phyloP scores from a whole-genome alignment of 1,140 invertebrate genomes.

The Latrodectus geometricus region DNA sequence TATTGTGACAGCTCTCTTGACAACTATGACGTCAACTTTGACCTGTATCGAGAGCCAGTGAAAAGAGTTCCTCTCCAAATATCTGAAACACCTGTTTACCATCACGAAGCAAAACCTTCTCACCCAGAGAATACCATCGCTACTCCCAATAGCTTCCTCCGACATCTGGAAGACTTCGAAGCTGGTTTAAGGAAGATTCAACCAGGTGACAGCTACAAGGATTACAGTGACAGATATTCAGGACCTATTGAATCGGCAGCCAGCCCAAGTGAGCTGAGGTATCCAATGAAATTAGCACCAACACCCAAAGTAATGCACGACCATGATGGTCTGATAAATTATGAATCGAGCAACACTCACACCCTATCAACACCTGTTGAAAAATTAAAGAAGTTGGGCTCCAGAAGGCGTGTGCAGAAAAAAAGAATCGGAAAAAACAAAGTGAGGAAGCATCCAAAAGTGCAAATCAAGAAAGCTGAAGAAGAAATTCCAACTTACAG shows the following conservation, averaged over 20 bases:
- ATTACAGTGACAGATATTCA: neutral
- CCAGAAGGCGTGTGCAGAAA: neutral
- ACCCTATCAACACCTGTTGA: neutral
- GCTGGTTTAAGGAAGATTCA: neutral
- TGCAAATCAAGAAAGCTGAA: neutral
- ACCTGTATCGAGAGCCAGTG: slow-evolving; percentile 66
- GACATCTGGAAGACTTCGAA: slow-evolving; percentile 41
- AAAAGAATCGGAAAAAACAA: slow-evolving; percentile 20
- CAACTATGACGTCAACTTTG: slow-evolving; percentile 87
- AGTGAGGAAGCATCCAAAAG: slow-evolving; percentile 8
- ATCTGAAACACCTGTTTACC: neutral
- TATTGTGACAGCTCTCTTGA: slow-evolving; percentile 84
- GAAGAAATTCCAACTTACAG: slow-evolving; percentile 52
- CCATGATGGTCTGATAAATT: neutral
- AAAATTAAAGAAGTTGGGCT: neutral
- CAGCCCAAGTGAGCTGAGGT: neutral
- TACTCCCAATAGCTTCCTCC: slow-evolving; percentile 32
- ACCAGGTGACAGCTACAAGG: neutral
- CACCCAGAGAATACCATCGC: slow-evolving; percentile 9
- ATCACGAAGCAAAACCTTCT: neutral
- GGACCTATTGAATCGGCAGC: slow-evolving; percentile 1
- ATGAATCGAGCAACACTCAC: slow-evolving; percentile 41
- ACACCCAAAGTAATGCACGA: slow-evolving; percentile 24
- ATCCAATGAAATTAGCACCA: slow-evolving; percentile 43
- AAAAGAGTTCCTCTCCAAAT: neutral